A percentile compares a stretch with the other conserved stretches of the same genome.
phyloP scores from a whole-genome alignment of 2,888 invertebrate species.

The Rhagium mordax region DNA sequence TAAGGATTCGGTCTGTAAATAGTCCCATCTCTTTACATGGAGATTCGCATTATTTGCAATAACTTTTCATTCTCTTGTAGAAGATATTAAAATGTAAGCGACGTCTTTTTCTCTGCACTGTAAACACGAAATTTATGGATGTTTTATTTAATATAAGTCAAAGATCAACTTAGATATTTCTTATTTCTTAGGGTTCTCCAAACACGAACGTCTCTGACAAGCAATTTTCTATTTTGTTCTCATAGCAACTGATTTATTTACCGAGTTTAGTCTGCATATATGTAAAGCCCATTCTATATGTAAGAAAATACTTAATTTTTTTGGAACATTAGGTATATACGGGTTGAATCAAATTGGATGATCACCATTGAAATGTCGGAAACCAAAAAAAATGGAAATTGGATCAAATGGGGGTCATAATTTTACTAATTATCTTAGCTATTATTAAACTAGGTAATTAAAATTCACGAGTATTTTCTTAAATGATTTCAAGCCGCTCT shows the following conservation, averaged over 20 bases:
- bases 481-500: too few relatives aligned
- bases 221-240: conserved; percentile 11
- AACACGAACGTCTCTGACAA: conserved; percentile 3
- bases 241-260: conserved; percentile 3
- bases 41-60: conserved; percentile 29
- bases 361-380: too few relatives aligned
- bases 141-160: conserved; percentile 34
- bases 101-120: conserved; percentile 24
- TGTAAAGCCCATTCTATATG: neutral
- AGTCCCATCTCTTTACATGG: conserved; percentile 7
- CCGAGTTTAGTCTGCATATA: neutral
- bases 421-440: too few relatives aligned
- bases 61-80: conserved; percentile 18
- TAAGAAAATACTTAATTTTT: too few relatives aligned
- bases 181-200: conserved; percentile 2
- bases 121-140: conserved; percentile 32
- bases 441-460: too few relatives aligned
- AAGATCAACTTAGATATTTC: conserved; percentile 24
- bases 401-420: too few relatives aligned
- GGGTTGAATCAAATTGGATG: too few relatives aligned
- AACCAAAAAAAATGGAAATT: too few relatives aligned
- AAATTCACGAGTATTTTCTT: too few relatives aligned
- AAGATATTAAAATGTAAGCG: conserved; percentile 31
- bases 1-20: conserved; percentile 15
- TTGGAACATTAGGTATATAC: too few relatives aligned